These are phyloP conservation scores for Calidris pygmaea DNA, from an alignment of 2,113 vertebrate genomes.

Conservation along the genomic window DNA sequence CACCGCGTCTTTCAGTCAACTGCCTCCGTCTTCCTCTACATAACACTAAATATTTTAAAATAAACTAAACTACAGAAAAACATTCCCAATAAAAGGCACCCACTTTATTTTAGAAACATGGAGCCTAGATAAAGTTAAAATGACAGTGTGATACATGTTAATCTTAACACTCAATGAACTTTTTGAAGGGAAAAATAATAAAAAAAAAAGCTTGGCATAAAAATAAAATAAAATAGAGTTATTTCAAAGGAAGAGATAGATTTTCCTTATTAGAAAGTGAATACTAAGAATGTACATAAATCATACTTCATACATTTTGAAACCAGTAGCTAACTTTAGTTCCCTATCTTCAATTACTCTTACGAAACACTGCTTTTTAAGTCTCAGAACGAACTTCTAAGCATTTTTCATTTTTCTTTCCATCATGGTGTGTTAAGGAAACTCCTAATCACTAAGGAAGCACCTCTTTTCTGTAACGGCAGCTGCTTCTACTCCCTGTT, in stretches of 20 bases:
- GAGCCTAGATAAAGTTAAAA: not conserved
- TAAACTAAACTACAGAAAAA: not conserved
- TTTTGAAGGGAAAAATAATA: not conserved
- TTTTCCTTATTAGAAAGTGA: not conserved
- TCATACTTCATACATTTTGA: not conserved
- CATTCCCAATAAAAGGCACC: not conserved
- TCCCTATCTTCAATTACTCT: not conserved
- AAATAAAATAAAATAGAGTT: not conserved
- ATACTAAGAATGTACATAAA: not conserved
- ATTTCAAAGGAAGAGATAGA: not conserved
- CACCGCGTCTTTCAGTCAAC: not conserved
- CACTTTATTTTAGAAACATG: not conserved
- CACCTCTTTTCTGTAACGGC: not conserved
- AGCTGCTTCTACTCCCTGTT: not conserved
- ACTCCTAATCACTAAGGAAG: not conserved
- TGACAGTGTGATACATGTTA: not conserved
- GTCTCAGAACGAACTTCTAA: not conserved
- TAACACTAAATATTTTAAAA: not conserved
- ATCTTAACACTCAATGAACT: not conserved
- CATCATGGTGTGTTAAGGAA: not conserved
- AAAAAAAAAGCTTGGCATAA: not conserved
- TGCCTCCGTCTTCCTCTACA: not conserved
- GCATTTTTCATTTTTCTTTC: not conserved
- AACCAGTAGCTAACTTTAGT: not conserved
- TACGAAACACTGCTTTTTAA: not conserved